Base-by-base conservation (phyloP, 2,113 vertebrate genomes). In the Syngnathoides biaculeatus region DNA sequence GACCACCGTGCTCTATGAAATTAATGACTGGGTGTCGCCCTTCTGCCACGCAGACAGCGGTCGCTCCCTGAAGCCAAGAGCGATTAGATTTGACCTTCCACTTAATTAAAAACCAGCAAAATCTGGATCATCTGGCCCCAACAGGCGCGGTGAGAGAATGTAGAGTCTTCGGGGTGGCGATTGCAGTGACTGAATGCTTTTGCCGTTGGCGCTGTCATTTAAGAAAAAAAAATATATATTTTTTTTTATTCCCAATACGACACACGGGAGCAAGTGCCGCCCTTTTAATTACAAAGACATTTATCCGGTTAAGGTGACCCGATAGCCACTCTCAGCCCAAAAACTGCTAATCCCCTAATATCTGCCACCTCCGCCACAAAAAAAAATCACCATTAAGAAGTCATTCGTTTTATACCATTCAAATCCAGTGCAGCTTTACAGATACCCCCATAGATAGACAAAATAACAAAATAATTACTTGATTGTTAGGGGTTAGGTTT, bases 61-160 rank as follows among this genome's bases (percentile, higher is more conserved):
- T 77, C 64, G 83, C 80, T 90, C 90, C 87, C 90, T 65, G 69
- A 89, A 89, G 89, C 84, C 82, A 75, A 73, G 73, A 77, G 89
- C 73, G 47, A 83, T 88, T 87, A 87, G 85, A 87, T 85, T 89
- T 90, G 90, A 92, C 89, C 88, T 89, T 87, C 83, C 84, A 85
- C 79, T 92, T 92, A 91, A 92, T 92, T 92, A 92, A 92, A 89
- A 92, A 90, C 83, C 86, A 88, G 87, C 74, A 69, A 76, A 90
- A 91, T 88, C 87, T 87, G 76, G 88, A 88, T 90, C 90, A 86
- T 83, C 77, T 45, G 73, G 79, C 55, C 65, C 53, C 13, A 70
- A 81, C 76, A 63, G 73, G 67, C 67, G 57, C 27, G 43, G 81
- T 74, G 61, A 52, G 59, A 83, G 72, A 64, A 75, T 74, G 69